Base-by-base conservation (phyloP, 2,888 invertebrate species). In the Spilarctia lutea region DNA sequence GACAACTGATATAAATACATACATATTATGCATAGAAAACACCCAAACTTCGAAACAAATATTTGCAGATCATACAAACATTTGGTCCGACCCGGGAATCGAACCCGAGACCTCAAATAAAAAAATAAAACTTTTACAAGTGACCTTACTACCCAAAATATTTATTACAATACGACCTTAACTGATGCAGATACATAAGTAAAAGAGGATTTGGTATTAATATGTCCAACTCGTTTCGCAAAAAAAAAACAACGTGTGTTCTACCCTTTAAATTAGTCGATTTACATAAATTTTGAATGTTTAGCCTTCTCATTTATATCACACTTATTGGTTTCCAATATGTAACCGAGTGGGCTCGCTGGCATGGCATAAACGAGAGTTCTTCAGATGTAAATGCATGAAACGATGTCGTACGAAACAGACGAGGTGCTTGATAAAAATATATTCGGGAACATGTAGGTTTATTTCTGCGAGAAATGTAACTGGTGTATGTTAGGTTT, bases 281-380 rank as follows among this genome's bases (percentile, higher is more conserved):
- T 85, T 84, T 86, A 83, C 83, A 85, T 84, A 84, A 75, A 83
- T 76, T 83, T 76, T 65, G 76, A 78, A 77, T 79, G 77, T 80
- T 79, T 73, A 77, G 74, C 65, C 48, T 74, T 74, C 65, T 63
- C 30, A 72, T 42, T 65, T 33, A 33, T 71, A 45, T 33, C 48
- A 65, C 45, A 72, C 71, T 39, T 72, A 75, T 77, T 77, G 70
- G 70, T 70, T 79, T 74, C 65, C 75, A 71, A 78, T 75, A 74
- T 78, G 81, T 85, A 84, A 81, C 81, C 75, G 84, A 75, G 76
- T 68, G 70, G 60, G 72, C 63, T 66, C 68, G 69, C 68, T 56
- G 70, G 75, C 45, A 73, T 79, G 80, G 72, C 77, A 79, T 68
- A 80, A 82, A 82, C 74, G 84, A 72, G 33, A 35, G 33, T 71